These are phyloP conservation scores for Falco peregrinus DNA, from an alignment of 2,797 vertebrate species.

Conservation along the genomic window DNA sequence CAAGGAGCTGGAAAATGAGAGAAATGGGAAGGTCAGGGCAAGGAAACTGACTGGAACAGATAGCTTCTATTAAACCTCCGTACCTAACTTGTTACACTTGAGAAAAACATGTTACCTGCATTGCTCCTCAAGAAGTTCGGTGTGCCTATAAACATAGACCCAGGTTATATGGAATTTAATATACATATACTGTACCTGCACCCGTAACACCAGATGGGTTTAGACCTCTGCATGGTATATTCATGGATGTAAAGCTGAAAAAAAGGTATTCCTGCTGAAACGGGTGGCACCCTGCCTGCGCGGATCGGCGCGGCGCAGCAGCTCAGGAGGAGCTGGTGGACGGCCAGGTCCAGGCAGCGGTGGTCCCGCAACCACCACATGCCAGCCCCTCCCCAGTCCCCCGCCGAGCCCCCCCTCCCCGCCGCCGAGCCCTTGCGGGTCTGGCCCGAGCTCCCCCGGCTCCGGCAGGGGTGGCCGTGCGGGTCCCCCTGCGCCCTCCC, in stretches of 20 bases:
- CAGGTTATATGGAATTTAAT: background rate
- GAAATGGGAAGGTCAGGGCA: background rate
- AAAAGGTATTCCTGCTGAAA: background rate
- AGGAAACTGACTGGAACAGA: background rate
- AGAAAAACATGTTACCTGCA: background rate
- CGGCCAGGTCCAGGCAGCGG: background rate
- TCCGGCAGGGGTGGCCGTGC: fast-evolving
- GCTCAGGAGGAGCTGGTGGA: background rate
- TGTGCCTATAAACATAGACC: background rate
- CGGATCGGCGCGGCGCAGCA: fast-evolving
- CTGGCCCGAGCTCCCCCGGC: fast-evolving
- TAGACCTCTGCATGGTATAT: fast-evolving
- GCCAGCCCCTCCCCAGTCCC: too few relatives aligned
- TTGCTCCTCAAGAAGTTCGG: background rate
- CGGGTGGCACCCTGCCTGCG: background rate
- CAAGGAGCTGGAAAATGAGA: background rate
- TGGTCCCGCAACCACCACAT: background rate
- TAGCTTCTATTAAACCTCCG: background rate
- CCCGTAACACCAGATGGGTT: background rate
- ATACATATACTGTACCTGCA: background rate
- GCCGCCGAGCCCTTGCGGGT: fast-evolving
- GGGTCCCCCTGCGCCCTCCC: fast-evolving
- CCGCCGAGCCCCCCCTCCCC: background rate
- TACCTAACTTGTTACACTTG: background rate
- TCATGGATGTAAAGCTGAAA: fast-evolving